Base-by-base conservation (phyloP, 2,888 invertebrate genomes). In the Spicauda simplicius region DNA sequence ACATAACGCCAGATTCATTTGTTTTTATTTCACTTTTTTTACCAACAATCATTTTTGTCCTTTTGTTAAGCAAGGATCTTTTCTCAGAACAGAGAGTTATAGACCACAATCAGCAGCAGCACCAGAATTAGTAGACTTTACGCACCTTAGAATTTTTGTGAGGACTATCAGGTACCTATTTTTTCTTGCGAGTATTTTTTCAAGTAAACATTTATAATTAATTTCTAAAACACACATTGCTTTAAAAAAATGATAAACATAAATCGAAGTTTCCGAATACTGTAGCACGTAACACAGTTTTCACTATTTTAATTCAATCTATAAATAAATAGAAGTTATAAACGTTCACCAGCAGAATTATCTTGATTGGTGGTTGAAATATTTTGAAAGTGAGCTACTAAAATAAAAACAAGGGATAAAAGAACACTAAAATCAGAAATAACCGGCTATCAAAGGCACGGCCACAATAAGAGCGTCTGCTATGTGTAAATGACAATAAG, bases 401-500 rank as follows among this genome's bases (percentile, higher is more conserved):
- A 66, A 59, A 60, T 55, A 60, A 60, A 53, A 66, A 60, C 60
- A n/a, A 66, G 14, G 48, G 12, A 60, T 55, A 55, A 48, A 54
- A 60, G 30, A 30, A 20, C 54, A 60, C 20, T 66, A 56, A 61
- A 66, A 18, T 37, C 33, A 50, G 50, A 66, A 66, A 60, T 60
- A 66, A 59, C 45, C n/a, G 30, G 58, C 30, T 60, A 30, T 66
- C 66, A 66, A 60, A 59, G 57, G 53, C 30, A 6, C 59, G 6
- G 48, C 77, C 55, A 61, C 68, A 73, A 68, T 62, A 66, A 66
- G 68, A 69, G 63, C 55, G 70, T 67, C 59, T 62, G 65, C 73
- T 73, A 72, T 72, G 68, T 71, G 64, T 41, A 71, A 69, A 70
- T 73, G 58, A 65, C 63, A 69, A 71, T 72, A 71, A 71, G 70